Conservation (phyloP, 2,888 invertebrate species). For the Mesorhabditis spiculigera region DNA sequence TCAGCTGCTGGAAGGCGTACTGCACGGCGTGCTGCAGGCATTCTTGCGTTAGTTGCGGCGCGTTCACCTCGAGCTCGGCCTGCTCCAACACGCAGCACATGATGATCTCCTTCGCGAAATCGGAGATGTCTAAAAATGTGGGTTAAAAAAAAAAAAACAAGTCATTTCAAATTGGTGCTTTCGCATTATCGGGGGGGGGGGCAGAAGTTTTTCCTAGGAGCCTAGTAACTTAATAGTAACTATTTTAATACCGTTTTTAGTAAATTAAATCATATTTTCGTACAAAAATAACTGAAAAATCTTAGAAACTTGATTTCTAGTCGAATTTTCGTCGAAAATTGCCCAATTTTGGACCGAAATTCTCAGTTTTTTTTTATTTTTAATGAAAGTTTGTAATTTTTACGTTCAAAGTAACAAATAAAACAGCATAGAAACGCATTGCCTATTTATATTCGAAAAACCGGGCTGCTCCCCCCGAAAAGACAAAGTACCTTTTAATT, state of each 20-base stretch:
- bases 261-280: not conserved
- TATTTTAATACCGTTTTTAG: too few species aligned
- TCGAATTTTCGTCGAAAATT: not conserved
- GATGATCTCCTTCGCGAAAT: constrained; percentile 56
- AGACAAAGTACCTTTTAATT: not conserved
- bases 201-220: too few species aligned
- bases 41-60: constrained; percentile 44
- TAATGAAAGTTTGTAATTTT: too few species aligned
- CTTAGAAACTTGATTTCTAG: constrained; percentile 5
- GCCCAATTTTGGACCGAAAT: too few species aligned
- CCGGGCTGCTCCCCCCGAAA: not conserved
- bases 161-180: not conserved
- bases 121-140: constrained; percentile 43
- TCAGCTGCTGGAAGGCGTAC: constrained; percentile 1
- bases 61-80: constrained; percentile 51
- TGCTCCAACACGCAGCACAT: constrained; percentile 53
- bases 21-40: constrained; percentile 25
- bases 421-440: too few species aligned
- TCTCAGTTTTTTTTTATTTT: too few species aligned
- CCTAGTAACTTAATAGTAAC: too few species aligned
- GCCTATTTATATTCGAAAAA: too few species aligned
- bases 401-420: too few species aligned
- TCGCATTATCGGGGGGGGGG: not conserved
- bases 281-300: not conserved
- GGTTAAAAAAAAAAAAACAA: not conserved